Evolutionary conservation across 2,797 vertebrate species (phyloP), one percentile per base, ranked within the genome.

Genomic region (Oceanodroma leucorhoa): DNA sequence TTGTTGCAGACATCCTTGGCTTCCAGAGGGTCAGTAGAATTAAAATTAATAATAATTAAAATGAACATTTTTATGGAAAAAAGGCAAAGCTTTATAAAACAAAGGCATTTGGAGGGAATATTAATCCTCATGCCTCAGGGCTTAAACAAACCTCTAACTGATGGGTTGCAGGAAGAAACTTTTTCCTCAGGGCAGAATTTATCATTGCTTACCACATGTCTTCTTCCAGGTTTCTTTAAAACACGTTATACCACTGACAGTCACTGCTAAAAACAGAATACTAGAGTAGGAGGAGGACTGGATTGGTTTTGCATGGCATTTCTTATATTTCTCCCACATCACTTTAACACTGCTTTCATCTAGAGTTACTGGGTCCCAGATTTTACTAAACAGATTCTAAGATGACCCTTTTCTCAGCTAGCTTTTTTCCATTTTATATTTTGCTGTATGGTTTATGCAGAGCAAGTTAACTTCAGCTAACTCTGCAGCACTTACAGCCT

Each of bases 201-300:
- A 32, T 87, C 93, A 95, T 93, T 92, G 62, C 55, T 90, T 90
- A 73, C 71, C 27, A 34, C 61, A 84, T 38, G 19, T 76, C 83
- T 91, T 94, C 72, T 82, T 90, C 32, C 58, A 92, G 73, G 29
- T 82, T 87, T 89, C 70, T 95, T 84, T 84, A 79, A 92, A 95
- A 67, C 4, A 69, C 13, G 21, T 70, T 78, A 23, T n/a, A 76
- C 11, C 55, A 70, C 46, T n/a, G 29, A 81, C 4, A 88, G 53
- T 78, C 54, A 66, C 46, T 66, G n/a, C 62, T 94, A 83, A 94
- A 96, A 94, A 76, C 30, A 70, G 83, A 93, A 94, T 60, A 84
- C 26, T 55, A 55, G 23, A 87, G 80, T 66, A 89, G 34, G 34
- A 6, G 11, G 83, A 93, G 17, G 18, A 54, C 16, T 70, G 48